phyloP scores from a whole-genome alignment of 1,140 invertebrate genomes.

The Drosophila mojavensis region DNA sequence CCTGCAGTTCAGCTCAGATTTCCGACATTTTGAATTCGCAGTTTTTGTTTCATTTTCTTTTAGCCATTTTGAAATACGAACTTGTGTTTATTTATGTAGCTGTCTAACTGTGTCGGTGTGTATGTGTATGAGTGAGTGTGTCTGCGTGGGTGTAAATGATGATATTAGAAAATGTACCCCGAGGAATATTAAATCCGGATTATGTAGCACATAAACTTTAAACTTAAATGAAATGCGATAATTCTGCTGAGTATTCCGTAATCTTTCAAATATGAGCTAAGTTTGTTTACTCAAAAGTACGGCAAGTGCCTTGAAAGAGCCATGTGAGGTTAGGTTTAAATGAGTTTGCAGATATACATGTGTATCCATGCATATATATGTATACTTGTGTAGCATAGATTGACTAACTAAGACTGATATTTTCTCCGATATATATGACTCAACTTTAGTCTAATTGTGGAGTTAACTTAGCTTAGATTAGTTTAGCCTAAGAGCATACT shows the following conservation, averaged over 20 bases:
- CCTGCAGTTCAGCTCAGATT: constrained; percentile 38
- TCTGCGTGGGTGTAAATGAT: background rate
- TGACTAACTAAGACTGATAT: too few species aligned
- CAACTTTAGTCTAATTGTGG: too few species aligned
- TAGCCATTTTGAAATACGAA: constrained; percentile 37
- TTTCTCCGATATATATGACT: too few species aligned
- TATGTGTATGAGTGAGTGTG: background rate
- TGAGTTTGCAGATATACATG: background rate
- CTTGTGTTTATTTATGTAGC: constrained; percentile 32
- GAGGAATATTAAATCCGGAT: constrained; percentile 47
- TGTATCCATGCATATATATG: too few species aligned
- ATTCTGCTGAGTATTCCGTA: background rate
- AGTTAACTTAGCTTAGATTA: too few species aligned
- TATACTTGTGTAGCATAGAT: too few species aligned
- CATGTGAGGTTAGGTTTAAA: background rate
- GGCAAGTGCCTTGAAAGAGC: background rate
- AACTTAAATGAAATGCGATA: background rate
- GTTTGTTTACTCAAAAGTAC: background rate
- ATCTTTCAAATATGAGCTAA: background rate
- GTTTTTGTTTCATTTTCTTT: constrained; percentile 19
- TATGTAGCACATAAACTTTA: constrained; percentile 30
- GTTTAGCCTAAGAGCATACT: too few species aligned
- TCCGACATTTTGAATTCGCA: constrained; percentile 31
- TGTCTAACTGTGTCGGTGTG: constrained; percentile 4
- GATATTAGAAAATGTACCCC: constrained; percentile 34